Conservation (phyloP, 2,888 invertebrate species). For the Drosophila sordidapex region DNA sequence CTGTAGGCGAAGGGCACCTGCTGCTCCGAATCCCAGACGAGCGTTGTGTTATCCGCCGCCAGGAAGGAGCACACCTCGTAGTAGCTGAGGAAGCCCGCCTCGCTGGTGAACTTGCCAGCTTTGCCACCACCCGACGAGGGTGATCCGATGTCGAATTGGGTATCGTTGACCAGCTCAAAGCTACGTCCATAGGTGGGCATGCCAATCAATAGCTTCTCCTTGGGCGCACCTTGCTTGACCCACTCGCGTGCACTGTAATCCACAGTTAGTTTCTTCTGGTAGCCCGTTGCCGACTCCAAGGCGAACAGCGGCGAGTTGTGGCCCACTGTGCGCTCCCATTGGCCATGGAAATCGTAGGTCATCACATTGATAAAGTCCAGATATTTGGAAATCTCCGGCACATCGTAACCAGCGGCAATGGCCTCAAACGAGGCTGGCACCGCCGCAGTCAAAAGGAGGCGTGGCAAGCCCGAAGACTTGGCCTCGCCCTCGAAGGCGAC, state of each 20-base stretch:
- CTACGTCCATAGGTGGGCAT: slow-evolving; percentile 97
- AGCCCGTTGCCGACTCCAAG: slow-evolving; percentile 94
- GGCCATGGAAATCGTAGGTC: slow-evolving; percentile 98
- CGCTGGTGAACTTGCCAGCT: slow-evolving; percentile 94
- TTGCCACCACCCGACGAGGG: slow-evolving; percentile 95
- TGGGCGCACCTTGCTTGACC: slow-evolving; percentile 96
- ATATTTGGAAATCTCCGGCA: slow-evolving; percentile 96
- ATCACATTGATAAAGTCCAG: slow-evolving; percentile 97
- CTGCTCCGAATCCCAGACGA: slow-evolving; percentile 98
- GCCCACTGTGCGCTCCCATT: slow-evolving; percentile 96
- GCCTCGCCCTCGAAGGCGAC: slow-evolving; percentile 97
- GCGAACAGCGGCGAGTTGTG: slow-evolving; percentile 96
- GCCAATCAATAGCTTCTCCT: slow-evolving; percentile 96
- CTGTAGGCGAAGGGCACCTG: slow-evolving; percentile 97
- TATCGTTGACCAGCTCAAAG: slow-evolving; percentile 93
- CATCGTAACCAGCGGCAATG: slow-evolving; percentile 96
- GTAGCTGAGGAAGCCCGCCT: slow-evolving; percentile 97
- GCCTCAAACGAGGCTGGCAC: slow-evolving; percentile 97
- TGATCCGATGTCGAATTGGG: slow-evolving; percentile 96
- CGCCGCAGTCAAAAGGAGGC: slow-evolving; percentile 93
- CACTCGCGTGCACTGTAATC: slow-evolving; percentile 96
- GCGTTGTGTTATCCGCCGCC: slow-evolving; percentile 94
- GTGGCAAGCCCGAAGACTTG: slow-evolving; percentile 93
- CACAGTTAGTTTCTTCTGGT: slow-evolving; percentile 96
- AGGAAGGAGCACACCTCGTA: slow-evolving; percentile 98